Percentiles rank a stretch among this genome's conserved stretches.
These are phyloP conservation scores for Stenurella melanura DNA, from an alignment of 2,888 invertebrate genomes.

Conservation along the genomic window DNA sequence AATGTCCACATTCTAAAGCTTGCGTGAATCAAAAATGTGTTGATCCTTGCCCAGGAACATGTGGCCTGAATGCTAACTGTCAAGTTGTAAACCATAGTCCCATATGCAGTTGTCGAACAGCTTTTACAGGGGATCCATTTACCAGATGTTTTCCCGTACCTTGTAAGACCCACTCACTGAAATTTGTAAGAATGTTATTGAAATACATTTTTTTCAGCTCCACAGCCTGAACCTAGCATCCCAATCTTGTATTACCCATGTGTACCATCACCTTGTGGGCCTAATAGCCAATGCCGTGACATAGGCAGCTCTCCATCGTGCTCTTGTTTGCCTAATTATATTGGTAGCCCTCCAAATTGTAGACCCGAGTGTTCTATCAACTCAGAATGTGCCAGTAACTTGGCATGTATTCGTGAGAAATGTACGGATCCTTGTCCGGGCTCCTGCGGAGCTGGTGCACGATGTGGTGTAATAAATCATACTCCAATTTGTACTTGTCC, in stretches of 20 bases:
- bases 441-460: conserved; percentile 75
- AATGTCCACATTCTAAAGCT: conserved; percentile 83
- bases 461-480: conserved; percentile 77
- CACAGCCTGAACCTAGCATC: conserved; percentile 10
- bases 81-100: conserved; percentile 86
- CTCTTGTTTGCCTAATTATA: conserved; percentile 81
- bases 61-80: conserved; percentile 84
- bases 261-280: conserved; percentile 86
- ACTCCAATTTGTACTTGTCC: conserved; percentile 83
- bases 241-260: conserved; percentile 77
- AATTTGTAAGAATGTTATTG: neutral
- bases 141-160: conserved; percentile 71
- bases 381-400: conserved; percentile 79
- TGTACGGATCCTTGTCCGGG: conserved; percentile 75
- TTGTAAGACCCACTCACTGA: conserved; percentile 37
- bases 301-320: conserved; percentile 82
- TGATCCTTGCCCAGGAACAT: conserved; percentile 86
- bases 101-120: conserved; percentile 83
- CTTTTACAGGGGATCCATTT: conserved; percentile 80
- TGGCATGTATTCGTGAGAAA: conserved; percentile 70
- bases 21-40: conserved; percentile 86
- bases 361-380: conserved; percentile 84
- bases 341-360: conserved; percentile 84
- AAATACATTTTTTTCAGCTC: conserved; percentile 28
- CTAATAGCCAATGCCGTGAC: conserved; percentile 78